A percentile compares a stretch with the other conserved stretches of the same genome.
Evolutionary conservation across 1,140 invertebrate genomes (phyloP).

Genomic region (Drosophila punjabiensis): DNA sequence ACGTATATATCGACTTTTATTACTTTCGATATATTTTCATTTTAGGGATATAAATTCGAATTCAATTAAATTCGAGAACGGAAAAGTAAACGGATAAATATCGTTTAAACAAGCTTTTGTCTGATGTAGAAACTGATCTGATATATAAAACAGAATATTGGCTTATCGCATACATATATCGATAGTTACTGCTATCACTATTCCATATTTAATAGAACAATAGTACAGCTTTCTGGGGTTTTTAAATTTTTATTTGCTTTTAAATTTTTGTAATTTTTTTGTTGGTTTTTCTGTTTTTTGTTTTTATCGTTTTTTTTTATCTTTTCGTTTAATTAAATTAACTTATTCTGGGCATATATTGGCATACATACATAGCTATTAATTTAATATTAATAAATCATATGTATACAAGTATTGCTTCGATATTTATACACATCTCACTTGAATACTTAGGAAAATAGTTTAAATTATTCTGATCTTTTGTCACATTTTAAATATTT

Average conservation of each 20-base stretch:
- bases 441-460: conserved; percentile 31
- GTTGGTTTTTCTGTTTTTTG: conserved; percentile 1
- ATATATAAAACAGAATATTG: no score
- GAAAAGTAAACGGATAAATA: no score
- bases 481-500: conserved; percentile 35
- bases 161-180: neutral
- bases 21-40: no score
- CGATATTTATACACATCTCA: conserved; percentile 22
- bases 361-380: conserved; percentile 21
- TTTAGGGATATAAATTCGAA: no score
- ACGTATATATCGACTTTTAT: neutral
- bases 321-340: conserved; percentile 21
- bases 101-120: no score
- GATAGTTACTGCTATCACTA: neutral
- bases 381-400: conserved; percentile 10
- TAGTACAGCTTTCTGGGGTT: neutral
- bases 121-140: no score
- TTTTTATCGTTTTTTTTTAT: conserved; percentile 19
- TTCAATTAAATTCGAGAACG: no score
- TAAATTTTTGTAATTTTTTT: conserved; percentile 40
- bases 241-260: conserved; percentile 41
- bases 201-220: neutral
- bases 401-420: conserved; percentile 15
- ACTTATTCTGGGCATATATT: conserved; percentile 38
- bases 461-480: conserved; percentile 14